Percentiles rank a stretch among this genome's conserved stretches.
phyloP scores from a whole-genome alignment of 2,888 invertebrate genomes.

The Aphidoletes aphidimyza region DNA sequence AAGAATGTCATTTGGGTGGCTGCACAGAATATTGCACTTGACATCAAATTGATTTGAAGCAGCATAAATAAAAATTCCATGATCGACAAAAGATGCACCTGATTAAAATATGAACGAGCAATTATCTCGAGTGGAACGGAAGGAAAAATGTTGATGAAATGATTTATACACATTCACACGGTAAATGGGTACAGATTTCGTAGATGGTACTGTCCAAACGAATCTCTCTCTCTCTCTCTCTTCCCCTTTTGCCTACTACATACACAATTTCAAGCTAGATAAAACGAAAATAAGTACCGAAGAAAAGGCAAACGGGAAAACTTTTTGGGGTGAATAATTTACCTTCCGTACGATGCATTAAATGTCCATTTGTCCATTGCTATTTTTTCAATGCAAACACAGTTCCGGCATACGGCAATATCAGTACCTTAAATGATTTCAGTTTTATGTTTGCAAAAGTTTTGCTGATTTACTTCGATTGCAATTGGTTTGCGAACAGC shows the following conservation, averaged over 20 bases:
- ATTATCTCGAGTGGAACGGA: no score
- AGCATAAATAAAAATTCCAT: not conserved
- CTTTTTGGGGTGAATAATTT: slow-evolving; percentile 49
- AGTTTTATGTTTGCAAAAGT: slow-evolving; percentile 38
- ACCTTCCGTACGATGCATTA: slow-evolving; percentile 13
- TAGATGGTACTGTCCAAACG: no score
- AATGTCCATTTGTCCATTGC: slow-evolving; percentile 51
- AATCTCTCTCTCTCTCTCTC: no score
- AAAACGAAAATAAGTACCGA: slow-evolving; percentile 7
- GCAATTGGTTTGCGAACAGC: slow-evolving; percentile 26
- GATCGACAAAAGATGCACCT: not conserved
- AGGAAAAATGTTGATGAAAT: not conserved
- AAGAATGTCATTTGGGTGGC: not conserved
- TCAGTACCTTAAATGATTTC: slow-evolving; percentile 15
- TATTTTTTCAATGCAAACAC: slow-evolving; percentile 34
- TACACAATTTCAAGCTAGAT: no score
- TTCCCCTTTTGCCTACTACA: no score
- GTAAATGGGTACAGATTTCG: slow-evolving; percentile 8
- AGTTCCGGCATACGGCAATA: not conserved
- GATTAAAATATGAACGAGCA: no score
- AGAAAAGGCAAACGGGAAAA: slow-evolving; percentile 6
- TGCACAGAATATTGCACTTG: not conserved
- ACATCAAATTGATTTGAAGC: slow-evolving; percentile 3
- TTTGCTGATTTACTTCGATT: slow-evolving; percentile 39
- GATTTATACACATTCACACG: not conserved